Conservation (phyloP, 2,888 invertebrate species). For the Choristoneura rosaceana region DNA sequence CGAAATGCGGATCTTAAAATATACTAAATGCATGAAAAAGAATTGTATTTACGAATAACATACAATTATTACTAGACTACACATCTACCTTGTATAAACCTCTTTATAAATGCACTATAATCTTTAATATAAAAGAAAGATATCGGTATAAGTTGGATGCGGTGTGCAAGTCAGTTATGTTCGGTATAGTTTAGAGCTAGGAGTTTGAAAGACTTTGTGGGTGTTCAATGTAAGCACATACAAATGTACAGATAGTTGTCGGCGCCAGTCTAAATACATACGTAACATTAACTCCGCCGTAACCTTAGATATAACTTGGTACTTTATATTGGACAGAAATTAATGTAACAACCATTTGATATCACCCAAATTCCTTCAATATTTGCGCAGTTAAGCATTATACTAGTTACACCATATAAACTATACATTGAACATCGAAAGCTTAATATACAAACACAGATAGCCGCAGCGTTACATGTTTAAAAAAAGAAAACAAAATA, state of each 20-base stretch:
- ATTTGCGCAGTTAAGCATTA: conserved; percentile 70
- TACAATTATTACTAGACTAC: conserved; percentile 80
- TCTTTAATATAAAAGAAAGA: conserved; percentile 50
- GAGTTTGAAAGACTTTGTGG: conserved; percentile 34
- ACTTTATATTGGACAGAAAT: conserved; percentile 43
- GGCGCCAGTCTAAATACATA: conserved; percentile 1
- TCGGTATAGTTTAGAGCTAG: conserved; percentile 24
- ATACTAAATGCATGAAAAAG: conserved; percentile 66
- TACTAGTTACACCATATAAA: conserved; percentile 54
- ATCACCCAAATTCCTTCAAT: conserved; percentile 83
- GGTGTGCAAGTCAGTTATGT: conserved; percentile 29
- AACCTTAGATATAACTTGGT: conserved; percentile 32
- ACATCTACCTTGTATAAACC: conserved; percentile 85
- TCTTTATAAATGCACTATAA: conserved; percentile 80
- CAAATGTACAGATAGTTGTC: background rate
- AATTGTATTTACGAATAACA: conserved; percentile 67
- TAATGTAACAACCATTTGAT: conserved; percentile 71
- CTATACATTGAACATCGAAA: conserved; percentile 80
- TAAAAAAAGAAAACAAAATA: conserved; percentile 58
- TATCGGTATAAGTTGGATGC: conserved; percentile 42
- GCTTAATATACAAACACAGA: conserved; percentile 66
- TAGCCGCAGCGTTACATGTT: conserved; percentile 53
- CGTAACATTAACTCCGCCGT: conserved; percentile 24
- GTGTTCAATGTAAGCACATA: conserved; percentile 18
- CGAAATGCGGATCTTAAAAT: conserved; percentile 70